Conservation (phyloP, 2,113 vertebrate genomes). For the Picathartes gymnocephalus region DNA sequence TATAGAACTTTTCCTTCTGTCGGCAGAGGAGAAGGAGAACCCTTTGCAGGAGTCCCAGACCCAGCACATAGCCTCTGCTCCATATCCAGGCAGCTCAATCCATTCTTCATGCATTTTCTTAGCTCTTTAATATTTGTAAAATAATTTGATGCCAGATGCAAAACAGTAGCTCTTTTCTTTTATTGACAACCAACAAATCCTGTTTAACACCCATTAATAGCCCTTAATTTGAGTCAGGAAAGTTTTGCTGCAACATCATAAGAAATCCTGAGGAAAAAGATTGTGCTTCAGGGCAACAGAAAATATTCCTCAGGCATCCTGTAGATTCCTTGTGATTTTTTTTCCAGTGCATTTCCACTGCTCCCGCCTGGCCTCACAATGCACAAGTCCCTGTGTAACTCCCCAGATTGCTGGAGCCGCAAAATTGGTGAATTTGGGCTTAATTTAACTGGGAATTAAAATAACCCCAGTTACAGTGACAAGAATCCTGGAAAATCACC, state of each 20-base stretch:
- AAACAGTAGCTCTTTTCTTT: neutral
- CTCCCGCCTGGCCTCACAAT: neutral
- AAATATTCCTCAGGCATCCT: neutral
- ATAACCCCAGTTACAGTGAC: neutral
- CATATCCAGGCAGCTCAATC: neutral
- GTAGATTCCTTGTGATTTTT: fast-evolving
- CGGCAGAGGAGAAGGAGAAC: neutral
- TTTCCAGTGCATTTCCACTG: neutral
- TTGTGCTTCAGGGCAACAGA: neutral
- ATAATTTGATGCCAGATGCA: neutral
- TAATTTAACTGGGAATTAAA: neutral
- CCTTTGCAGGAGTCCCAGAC: neutral
- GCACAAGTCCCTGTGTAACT: neutral
- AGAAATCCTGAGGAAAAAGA: neutral
- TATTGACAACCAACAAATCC: neutral
- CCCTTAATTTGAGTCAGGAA: neutral
- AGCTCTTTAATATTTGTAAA: neutral
- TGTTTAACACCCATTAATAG: neutral
- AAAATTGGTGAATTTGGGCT: neutral
- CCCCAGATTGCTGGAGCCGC: fast-evolving
- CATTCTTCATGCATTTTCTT: neutral
- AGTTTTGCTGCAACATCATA: neutral
- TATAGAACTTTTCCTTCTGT: neutral
- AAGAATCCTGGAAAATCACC: neutral
- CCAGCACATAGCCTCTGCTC: fast-evolving